Evolutionary conservation across 2,888 invertebrate genomes (phyloP).

Genomic region (Dynastes tityus): DNA sequence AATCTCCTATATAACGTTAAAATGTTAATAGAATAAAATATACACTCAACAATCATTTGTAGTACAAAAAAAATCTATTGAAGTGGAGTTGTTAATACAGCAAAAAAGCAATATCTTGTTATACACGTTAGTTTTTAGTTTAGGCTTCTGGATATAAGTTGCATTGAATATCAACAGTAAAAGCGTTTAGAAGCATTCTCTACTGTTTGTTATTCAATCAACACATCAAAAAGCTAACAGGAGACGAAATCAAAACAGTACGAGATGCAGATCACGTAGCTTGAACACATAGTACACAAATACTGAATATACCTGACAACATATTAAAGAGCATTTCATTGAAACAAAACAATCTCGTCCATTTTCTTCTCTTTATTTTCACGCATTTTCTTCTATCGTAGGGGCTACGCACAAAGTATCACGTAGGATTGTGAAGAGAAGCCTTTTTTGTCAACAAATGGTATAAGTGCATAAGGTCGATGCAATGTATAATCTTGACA

Average conservation of each 20-base stretch:
- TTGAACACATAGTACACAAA: not conserved
- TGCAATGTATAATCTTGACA: constrained; percentile 11
- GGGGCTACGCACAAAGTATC: not conserved
- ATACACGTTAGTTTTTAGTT: no score
- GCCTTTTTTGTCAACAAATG: not conserved
- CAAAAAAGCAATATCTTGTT: no score
- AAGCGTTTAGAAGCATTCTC: no score
- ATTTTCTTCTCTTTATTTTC: not conserved
- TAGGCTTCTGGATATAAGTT: no score
- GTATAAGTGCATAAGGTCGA: not conserved
- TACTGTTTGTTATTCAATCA: constrained; percentile 9
- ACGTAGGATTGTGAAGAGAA: constrained; percentile 11
- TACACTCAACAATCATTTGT: no score
- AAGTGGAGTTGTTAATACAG: no score
- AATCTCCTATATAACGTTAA: no score
- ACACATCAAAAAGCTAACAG: constrained; percentile 13
- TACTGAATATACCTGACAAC: not conserved
- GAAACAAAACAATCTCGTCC: not conserved
- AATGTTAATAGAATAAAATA: no score
- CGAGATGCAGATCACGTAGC: constrained; percentile 20
- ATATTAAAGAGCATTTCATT: not conserved
- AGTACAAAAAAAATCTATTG: no score
- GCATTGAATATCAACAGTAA: no score
- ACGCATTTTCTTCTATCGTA: not conserved
- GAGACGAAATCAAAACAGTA: constrained; percentile 1